Evolutionary conservation across 2,797 vertebrate species (phyloP).

Genomic region (Apogon hyalosoma): DNA sequence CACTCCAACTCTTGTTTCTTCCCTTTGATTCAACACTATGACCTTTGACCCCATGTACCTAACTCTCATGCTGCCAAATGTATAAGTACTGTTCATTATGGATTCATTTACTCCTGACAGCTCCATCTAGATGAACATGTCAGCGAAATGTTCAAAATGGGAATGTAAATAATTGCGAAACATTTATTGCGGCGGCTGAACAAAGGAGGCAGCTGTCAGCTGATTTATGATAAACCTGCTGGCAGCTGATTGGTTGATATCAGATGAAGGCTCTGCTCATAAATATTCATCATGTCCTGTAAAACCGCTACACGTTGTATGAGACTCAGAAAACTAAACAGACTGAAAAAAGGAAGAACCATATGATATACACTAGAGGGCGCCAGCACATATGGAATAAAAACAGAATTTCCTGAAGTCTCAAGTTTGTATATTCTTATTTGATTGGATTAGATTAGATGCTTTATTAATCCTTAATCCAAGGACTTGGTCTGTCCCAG

Average conservation of each 20-base stretch:
- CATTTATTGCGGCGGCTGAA: slow-evolving; percentile 33
- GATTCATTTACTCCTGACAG: neutral
- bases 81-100: neutral
- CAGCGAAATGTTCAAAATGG: slow-evolving; percentile 40
- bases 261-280: slow-evolving; percentile 35
- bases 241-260: slow-evolving; percentile 41
- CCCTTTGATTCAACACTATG: neutral
- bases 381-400: slow-evolving; percentile 7
- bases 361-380: slow-evolving; percentile 26
- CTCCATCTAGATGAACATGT: slow-evolving; percentile 32
- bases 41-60: slow-evolving; percentile 25
- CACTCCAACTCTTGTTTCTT: neutral
- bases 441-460: no score
- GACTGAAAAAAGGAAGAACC: neutral
- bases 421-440: no score
- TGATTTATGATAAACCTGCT: slow-evolving; percentile 39
- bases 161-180: slow-evolving; percentile 44
- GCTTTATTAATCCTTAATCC: no score
- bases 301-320: slow-evolving; percentile 45
- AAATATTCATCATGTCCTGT: slow-evolving; percentile 60
- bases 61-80: neutral
- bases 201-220: slow-evolving; percentile 21
- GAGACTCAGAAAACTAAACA: neutral
- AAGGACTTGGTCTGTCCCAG: no score
- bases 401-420: no score